Evolutionary conservation across 2,888 invertebrate species (phyloP), one percentile per base, ranked within the genome.

Genomic region (Catocala nupta): DNA sequence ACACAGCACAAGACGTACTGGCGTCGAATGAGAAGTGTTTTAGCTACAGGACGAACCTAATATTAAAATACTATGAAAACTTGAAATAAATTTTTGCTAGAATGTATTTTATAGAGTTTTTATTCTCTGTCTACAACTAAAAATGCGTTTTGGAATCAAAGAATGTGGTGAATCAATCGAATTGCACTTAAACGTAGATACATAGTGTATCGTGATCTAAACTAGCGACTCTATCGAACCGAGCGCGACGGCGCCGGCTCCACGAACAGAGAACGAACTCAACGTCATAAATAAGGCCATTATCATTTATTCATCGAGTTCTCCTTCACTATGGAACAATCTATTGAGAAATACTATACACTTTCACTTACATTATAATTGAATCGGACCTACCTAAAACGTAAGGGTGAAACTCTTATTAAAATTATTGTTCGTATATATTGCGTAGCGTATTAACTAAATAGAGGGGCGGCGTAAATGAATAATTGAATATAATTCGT

Each of bases 371-470:
- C 75, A 83, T 81, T 84, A 91, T 87, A 91, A 92, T 92, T 92
- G 91, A 90, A 92, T 92, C 87, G 84, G 88, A 85, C 92, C 93
- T 93, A 93, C 90, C 93, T 94, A 93, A 87, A 86, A 91, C 87
- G 78, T 84, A 89, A 86, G 81, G 80, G 71, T 84, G 84, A 85
- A 85, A 81, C 79, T 73, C 84, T 82, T 76, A 82, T 64, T 74
- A 77, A 80, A 76, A 85, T 87, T 90, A 92, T 92, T 92, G 92
- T 92, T 93, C 91, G 87, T 86, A 85, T 87, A 86, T 87, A 88
- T 90, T 90, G 87, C 88, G 82, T 87, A 85, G 76, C 75, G 80
- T 81, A 78, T 79, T 60, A 74, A 74, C 72, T 72, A 77, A 78
- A 79, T 62, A 72, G 56, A 76, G 63, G 53, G 68, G 72, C 55